Percentiles rank a stretch among this genome's conserved stretches.
phyloP scores from a whole-genome alignment of 2,888 invertebrate genomes.

The Aphidius colemani region DNA sequence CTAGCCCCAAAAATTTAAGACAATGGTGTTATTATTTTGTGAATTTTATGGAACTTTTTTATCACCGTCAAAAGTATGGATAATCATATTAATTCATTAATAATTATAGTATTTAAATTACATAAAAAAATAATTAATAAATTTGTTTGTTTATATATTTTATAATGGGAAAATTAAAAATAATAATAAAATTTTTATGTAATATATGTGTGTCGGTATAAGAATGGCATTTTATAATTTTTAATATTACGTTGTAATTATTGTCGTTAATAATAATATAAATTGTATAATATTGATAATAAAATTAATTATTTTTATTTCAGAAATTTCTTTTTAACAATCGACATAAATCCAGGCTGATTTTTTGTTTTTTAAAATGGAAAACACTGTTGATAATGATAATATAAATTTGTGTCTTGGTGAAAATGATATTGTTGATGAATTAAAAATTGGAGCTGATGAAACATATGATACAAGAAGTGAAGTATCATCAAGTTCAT shows the following conservation, averaged over 20 bases:
- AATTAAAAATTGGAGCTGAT: conserved; percentile 76
- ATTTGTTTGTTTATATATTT: background rate
- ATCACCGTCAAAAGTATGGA: conserved; percentile 37
- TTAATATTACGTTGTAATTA: too few relatives aligned
- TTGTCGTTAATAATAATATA: too few relatives aligned
- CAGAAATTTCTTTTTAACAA: too few relatives aligned
- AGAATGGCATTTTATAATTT: too few relatives aligned
- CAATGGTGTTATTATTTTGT: conserved; percentile 36
- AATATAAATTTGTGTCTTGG: conserved; percentile 54
- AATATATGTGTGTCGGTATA: too few relatives aligned
- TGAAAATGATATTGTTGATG: conserved; percentile 74
- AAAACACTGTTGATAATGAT: conserved; percentile 47
- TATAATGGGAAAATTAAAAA: too few relatives aligned
- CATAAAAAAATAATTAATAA: conserved; percentile 33
- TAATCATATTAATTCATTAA: conserved; percentile 25
- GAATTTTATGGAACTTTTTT: conserved; percentile 38
- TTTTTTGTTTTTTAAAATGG: conserved; percentile 15
- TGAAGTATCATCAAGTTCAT: conserved; percentile 84
- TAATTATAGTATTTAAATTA: conserved; percentile 28
- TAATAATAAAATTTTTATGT: too few relatives aligned
- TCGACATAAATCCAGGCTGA: background rate
- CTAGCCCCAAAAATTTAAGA: conserved; percentile 29
- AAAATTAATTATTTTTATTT: too few relatives aligned
- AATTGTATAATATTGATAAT: too few relatives aligned
- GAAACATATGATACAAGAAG: conserved; percentile 83